Evolutionary conservation across 2,113 vertebrate species (phyloP).

Genomic region (Elaphurus davidianus): DNA sequence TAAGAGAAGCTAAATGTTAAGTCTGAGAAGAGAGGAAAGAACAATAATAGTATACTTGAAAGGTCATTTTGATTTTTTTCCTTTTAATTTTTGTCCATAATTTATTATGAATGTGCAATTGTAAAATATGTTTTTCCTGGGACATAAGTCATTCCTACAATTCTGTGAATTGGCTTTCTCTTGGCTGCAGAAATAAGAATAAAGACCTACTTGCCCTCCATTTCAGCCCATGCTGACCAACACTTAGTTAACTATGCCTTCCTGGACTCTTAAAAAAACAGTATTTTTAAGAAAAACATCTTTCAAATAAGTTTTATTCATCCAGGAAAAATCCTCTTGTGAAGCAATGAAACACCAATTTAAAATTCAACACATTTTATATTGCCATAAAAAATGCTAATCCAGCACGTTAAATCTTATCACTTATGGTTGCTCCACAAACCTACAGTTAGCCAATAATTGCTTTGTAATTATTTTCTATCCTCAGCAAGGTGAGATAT

Average conservation of each 20-base stretch:
- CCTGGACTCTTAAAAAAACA: not conserved
- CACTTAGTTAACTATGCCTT: not conserved
- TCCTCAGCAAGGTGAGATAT: not conserved
- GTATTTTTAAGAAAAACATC: not conserved
- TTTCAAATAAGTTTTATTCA: not conserved
- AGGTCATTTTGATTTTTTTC: constrained; percentile 71
- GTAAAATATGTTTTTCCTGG: constrained; percentile 35
- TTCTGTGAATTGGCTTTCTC: not conserved
- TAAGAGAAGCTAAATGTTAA: constrained; percentile 50
- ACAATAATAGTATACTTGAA: constrained; percentile 60
- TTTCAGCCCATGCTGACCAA: not conserved
- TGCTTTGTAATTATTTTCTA: constrained; percentile 42
- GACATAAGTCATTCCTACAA: constrained; percentile 36
- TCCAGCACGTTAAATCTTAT: not conserved
- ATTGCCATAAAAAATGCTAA: not conserved
- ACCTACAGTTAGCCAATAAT: not conserved
- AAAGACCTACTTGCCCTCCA: not conserved
- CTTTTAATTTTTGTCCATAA: constrained; percentile 48
- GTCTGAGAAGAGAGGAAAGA: constrained; percentile 59
- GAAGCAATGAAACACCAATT: not conserved
- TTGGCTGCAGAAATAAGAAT: not conserved
- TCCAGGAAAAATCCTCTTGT: not conserved
- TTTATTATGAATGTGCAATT: constrained; percentile 64
- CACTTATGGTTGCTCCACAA: not conserved
- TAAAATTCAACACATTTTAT: constrained; percentile 41